phyloP scores from a whole-genome alignment of 2,113 vertebrate genomes.

The Brachyhypopomus gauderio region DNA sequence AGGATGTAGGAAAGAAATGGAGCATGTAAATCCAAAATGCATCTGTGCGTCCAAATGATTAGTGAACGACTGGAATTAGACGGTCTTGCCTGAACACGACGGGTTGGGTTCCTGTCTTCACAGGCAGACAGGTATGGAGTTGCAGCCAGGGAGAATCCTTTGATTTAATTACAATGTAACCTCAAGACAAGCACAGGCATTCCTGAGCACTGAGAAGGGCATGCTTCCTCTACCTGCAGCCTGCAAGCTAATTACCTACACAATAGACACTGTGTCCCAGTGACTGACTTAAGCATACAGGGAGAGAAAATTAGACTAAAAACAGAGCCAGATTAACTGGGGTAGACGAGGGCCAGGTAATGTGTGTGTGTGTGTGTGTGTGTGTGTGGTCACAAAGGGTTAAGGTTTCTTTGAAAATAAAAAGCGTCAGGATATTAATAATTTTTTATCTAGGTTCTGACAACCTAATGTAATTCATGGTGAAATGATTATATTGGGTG shows the following conservation, averaged over 20 bases:
- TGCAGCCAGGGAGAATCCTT: conserved; percentile 62
- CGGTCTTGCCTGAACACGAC: conserved; percentile 70
- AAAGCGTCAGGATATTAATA: neutral
- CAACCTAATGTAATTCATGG: neutral
- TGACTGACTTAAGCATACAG: neutral
- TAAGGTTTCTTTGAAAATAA: neutral
- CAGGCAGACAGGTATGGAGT: conserved; percentile 58
- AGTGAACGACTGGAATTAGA: conserved; percentile 65
- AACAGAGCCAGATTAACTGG: neutral
- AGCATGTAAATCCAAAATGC: neutral
- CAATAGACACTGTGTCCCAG: conserved; percentile 62
- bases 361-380: neutral
- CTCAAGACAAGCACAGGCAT: conserved; percentile 55
- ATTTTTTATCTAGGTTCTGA: neutral
- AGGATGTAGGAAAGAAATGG: neutral
- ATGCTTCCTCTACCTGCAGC: conserved; percentile 66
- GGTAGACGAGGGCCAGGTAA: conserved; percentile 17
- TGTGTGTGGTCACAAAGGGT: neutral
- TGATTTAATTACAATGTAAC: conserved; percentile 71
- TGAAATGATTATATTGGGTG: neutral
- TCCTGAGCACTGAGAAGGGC: conserved; percentile 57
- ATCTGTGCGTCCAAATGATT: conserved; percentile 63
- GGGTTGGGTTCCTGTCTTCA: conserved; percentile 62
- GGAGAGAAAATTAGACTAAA: conserved; percentile 29
- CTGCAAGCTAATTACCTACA: conserved; percentile 56